These are phyloP conservation scores for Spicauda simplicius DNA, from an alignment of 2,888 invertebrate species.

Conservation along the genomic window DNA sequence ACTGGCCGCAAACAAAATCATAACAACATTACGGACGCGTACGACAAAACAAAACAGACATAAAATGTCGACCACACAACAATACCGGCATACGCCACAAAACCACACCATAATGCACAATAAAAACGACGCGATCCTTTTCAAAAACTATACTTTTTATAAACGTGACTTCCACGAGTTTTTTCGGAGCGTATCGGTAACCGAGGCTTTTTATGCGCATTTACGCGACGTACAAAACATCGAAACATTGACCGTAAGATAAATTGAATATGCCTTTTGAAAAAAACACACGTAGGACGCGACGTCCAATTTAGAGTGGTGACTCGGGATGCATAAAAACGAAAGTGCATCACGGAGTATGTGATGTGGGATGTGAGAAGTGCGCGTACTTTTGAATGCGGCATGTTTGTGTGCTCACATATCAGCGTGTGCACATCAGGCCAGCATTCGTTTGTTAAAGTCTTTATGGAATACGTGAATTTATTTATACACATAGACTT, in stretches of 20 bases:
- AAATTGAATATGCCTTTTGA: conserved; percentile 64
- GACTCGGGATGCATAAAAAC: conserved; percentile 67
- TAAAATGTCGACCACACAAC: conserved; percentile 35
- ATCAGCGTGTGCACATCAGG: too few species aligned
- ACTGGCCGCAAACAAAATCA: conserved; percentile 35
- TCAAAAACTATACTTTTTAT: conserved; percentile 56
- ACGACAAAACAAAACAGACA: conserved; percentile 35
- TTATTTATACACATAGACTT: too few species aligned
- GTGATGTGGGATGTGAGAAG: conserved; percentile 33
- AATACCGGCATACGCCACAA: conserved; percentile 50
- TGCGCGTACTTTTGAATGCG: conserved; percentile 49
- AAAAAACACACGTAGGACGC: conserved; percentile 61
- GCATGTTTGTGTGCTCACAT: conserved; percentile 32
- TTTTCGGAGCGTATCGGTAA: conserved; percentile 53
- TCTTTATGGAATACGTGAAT: too few species aligned
- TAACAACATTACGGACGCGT: conserved; percentile 28
- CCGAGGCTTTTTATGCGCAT: conserved; percentile 55
- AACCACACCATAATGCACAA: conserved; percentile 51
- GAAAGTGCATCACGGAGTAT: conserved; percentile 61
- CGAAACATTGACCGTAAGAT: conserved; percentile 74
- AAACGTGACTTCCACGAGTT: conserved; percentile 52
- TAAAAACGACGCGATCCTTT: conserved; percentile 51
- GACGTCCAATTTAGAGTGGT: conserved; percentile 67
- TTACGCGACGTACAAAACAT: conserved; percentile 69
- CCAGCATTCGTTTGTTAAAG: background rate